Conservation (phyloP, 53 echinoderm and acorn worm species). For the Echinarachnius parma region DNA sequence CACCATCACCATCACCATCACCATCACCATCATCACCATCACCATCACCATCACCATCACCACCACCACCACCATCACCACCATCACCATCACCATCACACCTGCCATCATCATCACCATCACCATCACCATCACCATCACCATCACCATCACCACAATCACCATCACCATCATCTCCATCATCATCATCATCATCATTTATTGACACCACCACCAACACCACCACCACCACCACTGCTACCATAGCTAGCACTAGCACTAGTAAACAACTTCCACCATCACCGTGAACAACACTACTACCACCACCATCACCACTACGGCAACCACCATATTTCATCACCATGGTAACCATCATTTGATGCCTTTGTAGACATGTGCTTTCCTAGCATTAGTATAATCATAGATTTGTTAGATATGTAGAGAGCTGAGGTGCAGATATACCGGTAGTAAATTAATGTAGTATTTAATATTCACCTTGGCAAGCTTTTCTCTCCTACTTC, state of each 20-base stretch:
- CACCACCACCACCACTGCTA: neutral
- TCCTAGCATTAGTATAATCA: neutral
- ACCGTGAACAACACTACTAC: neutral
- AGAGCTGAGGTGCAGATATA: no score
- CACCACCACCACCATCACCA: neutral
- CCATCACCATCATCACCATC: neutral
- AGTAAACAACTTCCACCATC: neutral
- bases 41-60: neutral
- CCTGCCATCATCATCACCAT: slow-evolving; percentile 1
- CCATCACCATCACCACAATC: neutral
- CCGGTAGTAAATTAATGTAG: no score
- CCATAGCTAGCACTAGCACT: neutral
- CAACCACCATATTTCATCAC: neutral
- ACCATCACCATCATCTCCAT: neutral
- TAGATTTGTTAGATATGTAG: no score
- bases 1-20: neutral
- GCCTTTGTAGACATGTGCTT: neutral
- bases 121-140: neutral
- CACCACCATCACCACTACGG: neutral
- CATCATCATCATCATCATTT: neutral
- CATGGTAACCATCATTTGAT: neutral
- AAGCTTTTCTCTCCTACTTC: no score
- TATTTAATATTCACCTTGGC: no score
- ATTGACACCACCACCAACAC: slow-evolving; percentile 1
- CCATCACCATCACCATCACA: neutral